A percentile compares a stretch with the other conserved stretches of the same genome.
Evolutionary conservation across 2,888 invertebrate species (phyloP).

Genomic region (Cabera pusaria): DNA sequence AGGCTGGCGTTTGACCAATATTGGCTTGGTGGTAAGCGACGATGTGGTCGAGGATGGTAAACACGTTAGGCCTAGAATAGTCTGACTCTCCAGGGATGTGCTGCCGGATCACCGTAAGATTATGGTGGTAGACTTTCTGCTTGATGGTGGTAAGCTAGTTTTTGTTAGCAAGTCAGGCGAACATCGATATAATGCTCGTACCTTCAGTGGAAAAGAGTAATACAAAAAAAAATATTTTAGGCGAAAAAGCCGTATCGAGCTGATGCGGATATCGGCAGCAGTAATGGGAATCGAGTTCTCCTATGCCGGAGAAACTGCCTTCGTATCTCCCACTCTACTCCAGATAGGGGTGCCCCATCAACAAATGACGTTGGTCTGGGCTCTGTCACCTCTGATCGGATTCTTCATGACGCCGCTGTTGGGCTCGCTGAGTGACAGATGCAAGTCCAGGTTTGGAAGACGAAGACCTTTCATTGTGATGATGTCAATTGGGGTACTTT

Average conservation of each 20-base stretch:
- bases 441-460: constrained; percentile 90
- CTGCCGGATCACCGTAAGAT: too few species aligned
- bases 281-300: constrained; percentile 99
- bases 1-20: too few species aligned
- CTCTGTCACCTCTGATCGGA: constrained; percentile 95
- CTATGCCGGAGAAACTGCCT: constrained; percentile 98
- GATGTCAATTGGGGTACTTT: constrained; percentile 93
- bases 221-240: too few species aligned
- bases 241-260: constrained; percentile 89
- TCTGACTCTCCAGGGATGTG: too few species aligned
- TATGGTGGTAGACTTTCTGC: too few species aligned
- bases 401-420: constrained; percentile 96
- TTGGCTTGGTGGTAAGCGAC: too few species aligned
- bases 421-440: constrained; percentile 96
- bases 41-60: too few species aligned
- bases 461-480: constrained; percentile 95
- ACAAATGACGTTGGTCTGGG: constrained; percentile 98
- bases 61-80: too few species aligned
- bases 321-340: constrained; percentile 96
- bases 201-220: too few species aligned
- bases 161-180: too few species aligned
- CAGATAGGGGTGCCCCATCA: constrained; percentile 96
- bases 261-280: constrained; percentile 94
- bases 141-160: too few species aligned
- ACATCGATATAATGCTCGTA: too few species aligned